Conservation (phyloP, 2,797 vertebrate genomes). For the Halcyon leucocephala region DNA sequence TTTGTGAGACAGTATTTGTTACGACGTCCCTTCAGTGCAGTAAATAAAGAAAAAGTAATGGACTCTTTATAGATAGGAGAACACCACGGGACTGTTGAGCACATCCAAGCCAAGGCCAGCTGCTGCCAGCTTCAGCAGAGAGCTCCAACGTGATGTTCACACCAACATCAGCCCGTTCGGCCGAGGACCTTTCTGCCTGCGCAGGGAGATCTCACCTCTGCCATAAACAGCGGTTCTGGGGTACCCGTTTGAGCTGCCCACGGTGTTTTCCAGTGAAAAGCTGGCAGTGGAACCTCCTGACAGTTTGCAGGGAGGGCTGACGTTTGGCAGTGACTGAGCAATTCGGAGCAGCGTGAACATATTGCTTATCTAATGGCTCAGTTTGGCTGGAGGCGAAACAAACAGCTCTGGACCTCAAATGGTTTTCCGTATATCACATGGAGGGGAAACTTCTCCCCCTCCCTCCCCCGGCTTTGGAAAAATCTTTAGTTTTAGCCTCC, state of each 20-base stretch:
- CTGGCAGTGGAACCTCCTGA: not conserved
- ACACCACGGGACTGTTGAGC: not conserved
- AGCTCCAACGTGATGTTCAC: accelerated
- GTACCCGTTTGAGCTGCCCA: not conserved
- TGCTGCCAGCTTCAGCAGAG: not conserved
- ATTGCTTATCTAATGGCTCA: not conserved
- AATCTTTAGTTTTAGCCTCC: not conserved
- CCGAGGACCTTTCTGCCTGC: not conserved
- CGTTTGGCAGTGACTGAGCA: conserved; percentile 1
- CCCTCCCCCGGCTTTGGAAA: accelerated
- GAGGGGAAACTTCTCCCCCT: not conserved
- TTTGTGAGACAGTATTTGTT: not conserved
- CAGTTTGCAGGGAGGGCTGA: not conserved
- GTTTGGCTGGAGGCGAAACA: not conserved
- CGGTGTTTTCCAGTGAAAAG: not conserved
- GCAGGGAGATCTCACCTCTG: not conserved
- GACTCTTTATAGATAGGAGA: not conserved
- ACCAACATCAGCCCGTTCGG: not conserved
- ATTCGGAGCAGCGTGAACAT: not conserved
- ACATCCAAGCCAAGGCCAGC: not conserved
- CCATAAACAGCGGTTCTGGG: not conserved
- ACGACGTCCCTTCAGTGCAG: not conserved
- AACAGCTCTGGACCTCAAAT: not conserved
- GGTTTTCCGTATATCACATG: not conserved
- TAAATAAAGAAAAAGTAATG: not conserved